phyloP scores from a whole-genome alignment of 2,888 invertebrate genomes.

The Tortricodes alternella region DNA sequence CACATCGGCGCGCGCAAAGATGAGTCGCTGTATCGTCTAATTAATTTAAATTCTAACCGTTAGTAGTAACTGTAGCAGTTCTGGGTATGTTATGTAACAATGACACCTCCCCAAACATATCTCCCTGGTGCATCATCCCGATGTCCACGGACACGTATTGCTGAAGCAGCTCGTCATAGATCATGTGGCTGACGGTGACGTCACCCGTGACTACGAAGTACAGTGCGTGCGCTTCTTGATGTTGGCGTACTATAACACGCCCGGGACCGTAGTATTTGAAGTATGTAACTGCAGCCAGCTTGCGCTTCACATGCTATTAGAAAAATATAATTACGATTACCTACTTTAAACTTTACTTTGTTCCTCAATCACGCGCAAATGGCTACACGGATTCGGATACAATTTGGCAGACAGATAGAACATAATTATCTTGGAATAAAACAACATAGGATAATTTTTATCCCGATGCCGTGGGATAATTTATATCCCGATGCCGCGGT shows the following conservation, averaged over 20 bases:
- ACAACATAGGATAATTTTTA: too few species aligned
- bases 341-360: background rate
- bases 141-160: constrained; percentile 70
- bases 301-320: constrained; percentile 80
- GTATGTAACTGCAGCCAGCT: constrained; percentile 83
- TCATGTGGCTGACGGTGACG: constrained; percentile 70
- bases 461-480: too few species aligned
- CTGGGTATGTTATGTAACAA: constrained; percentile 83
- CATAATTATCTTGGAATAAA: too few species aligned
- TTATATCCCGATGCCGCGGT: too few species aligned
- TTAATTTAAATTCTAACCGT: constrained; percentile 59
- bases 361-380: too few species aligned
- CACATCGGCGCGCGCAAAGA: too few species aligned
- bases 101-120: constrained; percentile 86
- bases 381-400: too few species aligned
- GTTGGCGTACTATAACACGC: constrained; percentile 84
- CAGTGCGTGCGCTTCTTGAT: constrained; percentile 81
- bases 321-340: background rate
- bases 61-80: constrained; percentile 83
- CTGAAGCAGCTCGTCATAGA: constrained; percentile 77
- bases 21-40: background rate
- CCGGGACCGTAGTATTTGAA: constrained; percentile 84
- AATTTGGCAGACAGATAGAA: too few species aligned
- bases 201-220: constrained; percentile 86
- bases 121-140: constrained; percentile 80